Percentiles rank a stretch among this genome's conserved stretches.
Evolutionary conservation across 2,888 invertebrate genomes (phyloP).

Genomic region (Andrena marginata): DNA sequence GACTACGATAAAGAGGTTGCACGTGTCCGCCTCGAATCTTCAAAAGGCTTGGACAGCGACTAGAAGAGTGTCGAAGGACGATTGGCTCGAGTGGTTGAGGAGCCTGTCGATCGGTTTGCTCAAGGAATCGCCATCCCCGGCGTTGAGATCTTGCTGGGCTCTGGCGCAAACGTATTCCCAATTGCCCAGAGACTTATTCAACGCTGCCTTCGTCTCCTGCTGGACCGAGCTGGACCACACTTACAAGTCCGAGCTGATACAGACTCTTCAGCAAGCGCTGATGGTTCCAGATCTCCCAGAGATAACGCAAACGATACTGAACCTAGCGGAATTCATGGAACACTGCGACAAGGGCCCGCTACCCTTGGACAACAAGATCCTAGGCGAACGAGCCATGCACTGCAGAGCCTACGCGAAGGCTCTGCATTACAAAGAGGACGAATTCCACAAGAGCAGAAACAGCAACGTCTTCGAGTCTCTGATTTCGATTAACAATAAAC

Average conservation of each 20-base stretch:
- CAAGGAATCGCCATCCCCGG: conserved; percentile 98
- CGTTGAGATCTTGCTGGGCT: conserved; percentile 95
- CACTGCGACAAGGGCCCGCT: conserved; percentile 98
- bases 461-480: conserved; percentile 96
- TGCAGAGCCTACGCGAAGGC: conserved; percentile 95
- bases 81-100: conserved; percentile 99
- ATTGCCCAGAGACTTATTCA: conserved; percentile 97
- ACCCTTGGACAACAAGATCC: conserved; percentile 93
- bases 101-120: conserved; percentile 96
- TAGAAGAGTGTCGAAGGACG: conserved; percentile 97
- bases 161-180: conserved; percentile 98
- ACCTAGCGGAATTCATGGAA: conserved; percentile 99
- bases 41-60: conserved; percentile 97
- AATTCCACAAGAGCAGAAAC: conserved; percentile 93
- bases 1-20: conserved; percentile 92
- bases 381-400: conserved; percentile 97
- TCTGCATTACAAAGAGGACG: conserved; percentile 96
- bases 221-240: conserved; percentile 97
- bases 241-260: conserved; percentile 93
- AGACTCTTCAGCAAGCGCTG: conserved; percentile 95
- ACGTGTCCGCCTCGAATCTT: conserved; percentile 93
- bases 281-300: conserved; percentile 97
- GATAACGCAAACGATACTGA: conserved; percentile 97
- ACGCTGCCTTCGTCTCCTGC: conserved; percentile 99
- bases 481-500: conserved; percentile 98